Evolutionary conservation across 1,140 invertebrate species (phyloP).

Genomic region (Bombus difficillimus): DNA sequence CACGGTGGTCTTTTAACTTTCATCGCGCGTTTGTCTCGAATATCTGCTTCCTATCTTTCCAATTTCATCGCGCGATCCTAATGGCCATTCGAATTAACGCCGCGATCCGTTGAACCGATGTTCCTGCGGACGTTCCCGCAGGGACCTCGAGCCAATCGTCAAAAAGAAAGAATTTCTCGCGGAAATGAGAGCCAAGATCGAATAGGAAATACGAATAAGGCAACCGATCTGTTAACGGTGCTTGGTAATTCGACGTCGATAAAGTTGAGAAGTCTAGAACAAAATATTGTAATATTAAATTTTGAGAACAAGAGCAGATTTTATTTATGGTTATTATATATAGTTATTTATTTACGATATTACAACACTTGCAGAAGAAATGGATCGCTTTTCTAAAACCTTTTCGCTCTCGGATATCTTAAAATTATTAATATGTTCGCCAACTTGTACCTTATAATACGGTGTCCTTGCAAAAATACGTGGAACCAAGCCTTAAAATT

Average conservation of each 20-base stretch:
- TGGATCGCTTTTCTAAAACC: too few species aligned
- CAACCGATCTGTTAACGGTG: neutral
- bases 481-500: too few species aligned
- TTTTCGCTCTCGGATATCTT: too few species aligned
- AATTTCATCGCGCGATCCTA: slow-evolving; percentile 51
- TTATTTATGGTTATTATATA: too few species aligned
- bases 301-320: too few species aligned
- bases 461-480: too few species aligned
- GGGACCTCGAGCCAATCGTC: neutral
- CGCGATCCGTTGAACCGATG: neutral
- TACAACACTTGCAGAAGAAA: too few species aligned
- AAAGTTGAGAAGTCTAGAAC: neutral
- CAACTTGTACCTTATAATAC: too few species aligned
- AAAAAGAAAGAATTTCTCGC: neutral
- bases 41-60: slow-evolving; percentile 19
- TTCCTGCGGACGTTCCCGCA: neutral
- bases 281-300: too few species aligned
- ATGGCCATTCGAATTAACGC: slow-evolving; percentile 53
- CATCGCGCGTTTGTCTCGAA: slow-evolving; percentile 29
- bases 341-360: too few species aligned
- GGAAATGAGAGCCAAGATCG: slow-evolving; percentile 1
- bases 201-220: neutral
- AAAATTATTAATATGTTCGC: too few species aligned
- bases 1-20: slow-evolving; percentile 56
- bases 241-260: neutral